phyloP scores from a whole-genome alignment of 2,797 vertebrate species.

The Takifugu rubripes region DNA sequence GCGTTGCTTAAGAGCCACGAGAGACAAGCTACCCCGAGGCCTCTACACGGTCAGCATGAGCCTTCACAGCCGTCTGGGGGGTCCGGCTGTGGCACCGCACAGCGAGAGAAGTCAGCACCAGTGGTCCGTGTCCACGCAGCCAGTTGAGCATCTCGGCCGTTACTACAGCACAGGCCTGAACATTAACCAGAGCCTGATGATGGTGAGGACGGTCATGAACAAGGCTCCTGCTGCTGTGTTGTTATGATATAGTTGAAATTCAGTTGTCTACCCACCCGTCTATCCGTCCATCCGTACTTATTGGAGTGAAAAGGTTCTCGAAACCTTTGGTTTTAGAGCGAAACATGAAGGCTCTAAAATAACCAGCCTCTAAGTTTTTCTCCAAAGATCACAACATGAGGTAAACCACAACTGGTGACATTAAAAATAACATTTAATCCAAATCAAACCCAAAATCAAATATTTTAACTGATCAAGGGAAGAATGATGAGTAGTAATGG shows the following conservation, averaged over 20 bases:
- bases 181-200: conserved; percentile 80
- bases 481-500: conserved; percentile 83
- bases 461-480: conserved; percentile 86
- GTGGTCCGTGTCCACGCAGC: conserved; percentile 60
- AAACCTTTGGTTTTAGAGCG: conserved; percentile 64
- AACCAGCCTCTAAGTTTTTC: conserved; percentile 77
- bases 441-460: conserved; percentile 88
- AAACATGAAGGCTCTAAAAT: no score
- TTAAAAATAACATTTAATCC: conserved; percentile 93
- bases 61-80: conserved; percentile 77
- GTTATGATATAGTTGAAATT: no score
- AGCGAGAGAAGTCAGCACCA: conserved; percentile 55
- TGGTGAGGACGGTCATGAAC: conserved; percentile 74
- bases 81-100: conserved; percentile 59
- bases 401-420: conserved; percentile 82
- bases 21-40: conserved; percentile 86
- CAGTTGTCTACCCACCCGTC: no score
- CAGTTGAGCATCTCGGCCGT: conserved; percentile 77
- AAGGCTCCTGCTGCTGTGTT: conserved; percentile 5
- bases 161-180: conserved; percentile 80
- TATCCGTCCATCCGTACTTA: not conserved
- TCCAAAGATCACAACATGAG: conserved; percentile 84
- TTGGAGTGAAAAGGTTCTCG: conserved; percentile 59
- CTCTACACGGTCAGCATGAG: conserved; percentile 79
- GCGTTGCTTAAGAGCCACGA: conserved; percentile 81